Evolutionary conservation across 2,888 invertebrate species (phyloP).

Genomic region (Agonopterix heracliana): DNA sequence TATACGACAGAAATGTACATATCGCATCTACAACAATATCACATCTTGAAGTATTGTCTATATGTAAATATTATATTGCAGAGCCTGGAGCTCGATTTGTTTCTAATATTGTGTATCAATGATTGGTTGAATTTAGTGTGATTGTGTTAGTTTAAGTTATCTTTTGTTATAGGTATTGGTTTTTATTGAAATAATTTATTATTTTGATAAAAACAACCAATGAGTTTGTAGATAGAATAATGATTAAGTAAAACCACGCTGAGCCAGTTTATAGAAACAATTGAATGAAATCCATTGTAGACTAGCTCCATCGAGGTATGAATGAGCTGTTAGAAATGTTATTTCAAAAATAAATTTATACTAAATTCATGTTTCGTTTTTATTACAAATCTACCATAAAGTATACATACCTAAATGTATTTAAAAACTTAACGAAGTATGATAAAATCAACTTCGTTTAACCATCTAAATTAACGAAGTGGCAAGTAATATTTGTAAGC

Average conservation of each 20-base stretch:
- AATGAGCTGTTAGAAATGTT: constrained; percentile 51
- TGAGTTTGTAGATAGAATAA: constrained; percentile 15
- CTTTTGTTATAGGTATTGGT: constrained; percentile 3
- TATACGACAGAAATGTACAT: constrained; percentile 28
- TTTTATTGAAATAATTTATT: constrained; percentile 20
- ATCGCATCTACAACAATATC: constrained; percentile 21
- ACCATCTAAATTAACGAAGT: no score
- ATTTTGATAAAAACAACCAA: constrained; percentile 19
- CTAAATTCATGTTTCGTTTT: constrained; percentile 17
- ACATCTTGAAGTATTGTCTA: constrained; percentile 5
- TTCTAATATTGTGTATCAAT: constrained; percentile 13
- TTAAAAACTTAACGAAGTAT: no score
- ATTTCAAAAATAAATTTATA: constrained; percentile 53
- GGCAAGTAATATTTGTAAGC: no score
- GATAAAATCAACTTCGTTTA: no score
- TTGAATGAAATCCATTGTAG: constrained; percentile 26
- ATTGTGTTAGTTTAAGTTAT: constrained; percentile 9
- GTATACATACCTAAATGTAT: no score
- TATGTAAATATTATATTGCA: constrained; percentile 16
- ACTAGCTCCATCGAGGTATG: constrained; percentile 32
- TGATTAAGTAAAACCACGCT: constrained; percentile 18
- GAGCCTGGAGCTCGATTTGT: constrained; percentile 21
- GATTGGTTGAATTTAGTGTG: constrained; percentile 9
- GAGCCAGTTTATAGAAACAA: constrained; percentile 23
- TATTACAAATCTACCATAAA: background rate